Conservation (phyloP, 2,113 vertebrate species). For the Oncorhynchus kisutch region DNA sequence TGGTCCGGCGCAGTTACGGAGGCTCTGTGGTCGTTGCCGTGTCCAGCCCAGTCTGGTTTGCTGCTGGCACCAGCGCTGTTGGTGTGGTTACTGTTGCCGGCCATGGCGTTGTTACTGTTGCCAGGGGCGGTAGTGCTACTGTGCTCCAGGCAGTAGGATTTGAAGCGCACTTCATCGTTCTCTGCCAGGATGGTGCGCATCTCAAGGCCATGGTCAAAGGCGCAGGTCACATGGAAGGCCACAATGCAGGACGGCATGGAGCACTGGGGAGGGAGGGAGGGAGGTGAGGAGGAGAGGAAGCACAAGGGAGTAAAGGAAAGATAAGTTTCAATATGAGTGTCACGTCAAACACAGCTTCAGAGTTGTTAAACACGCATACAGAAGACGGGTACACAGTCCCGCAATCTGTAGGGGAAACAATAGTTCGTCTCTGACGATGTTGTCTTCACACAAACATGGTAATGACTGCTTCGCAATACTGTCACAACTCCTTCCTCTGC, state of each 20-base stretch:
- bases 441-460: not conserved
- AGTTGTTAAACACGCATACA: no score
- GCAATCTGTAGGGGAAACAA: no score
- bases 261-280: constrained; percentile 75
- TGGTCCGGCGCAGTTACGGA: constrained; percentile 11
- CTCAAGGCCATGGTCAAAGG: constrained; percentile 94
- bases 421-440: not conserved
- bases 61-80: not conserved
- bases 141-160: constrained; percentile 96
- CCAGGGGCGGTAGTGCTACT: constrained; percentile 70
- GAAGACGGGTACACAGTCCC: no score
- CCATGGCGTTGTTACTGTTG: no score
- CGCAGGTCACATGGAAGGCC: constrained; percentile 97
- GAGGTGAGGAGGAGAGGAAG: no score
- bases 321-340: no score
- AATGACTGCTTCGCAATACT: not conserved
- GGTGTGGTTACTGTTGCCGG: no score
- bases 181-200: constrained; percentile 95
- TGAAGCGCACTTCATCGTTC: constrained; percentile 97
- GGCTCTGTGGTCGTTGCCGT: constrained; percentile 40
- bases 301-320: no score
- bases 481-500: not conserved
- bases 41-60: constrained; percentile 26
- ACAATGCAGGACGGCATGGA: constrained; percentile 94
- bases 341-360: no score